Percentiles rank a stretch among this genome's conserved stretches.
These are phyloP conservation scores for Opisthocomus hoazin DNA, from an alignment of 2,113 vertebrate species.

Conservation along the genomic window DNA sequence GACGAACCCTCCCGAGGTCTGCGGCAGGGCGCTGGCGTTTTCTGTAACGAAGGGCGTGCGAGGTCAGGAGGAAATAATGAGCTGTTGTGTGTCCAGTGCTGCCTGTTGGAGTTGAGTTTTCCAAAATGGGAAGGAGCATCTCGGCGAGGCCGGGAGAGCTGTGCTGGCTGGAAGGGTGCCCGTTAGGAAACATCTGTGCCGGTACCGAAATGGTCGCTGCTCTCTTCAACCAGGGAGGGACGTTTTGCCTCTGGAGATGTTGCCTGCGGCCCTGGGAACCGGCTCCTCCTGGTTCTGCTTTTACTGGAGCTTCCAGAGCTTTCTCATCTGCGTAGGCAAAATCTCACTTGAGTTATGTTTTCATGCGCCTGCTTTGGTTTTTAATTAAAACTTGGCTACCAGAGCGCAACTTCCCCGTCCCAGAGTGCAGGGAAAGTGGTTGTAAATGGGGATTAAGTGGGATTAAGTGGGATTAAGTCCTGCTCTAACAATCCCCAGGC, in stretches of 20 bases:
- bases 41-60: fast-evolving
- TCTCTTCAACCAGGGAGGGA: neutral
- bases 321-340: neutral
- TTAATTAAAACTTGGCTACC: neutral
- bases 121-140: neutral
- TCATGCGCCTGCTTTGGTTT: neutral
- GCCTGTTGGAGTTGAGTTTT: neutral
- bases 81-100: neutral
- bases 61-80: neutral
- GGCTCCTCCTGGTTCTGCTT: neutral
- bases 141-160: neutral
- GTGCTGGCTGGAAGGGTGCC: neutral
- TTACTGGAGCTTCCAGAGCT: neutral
- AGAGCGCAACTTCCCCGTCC: neutral
- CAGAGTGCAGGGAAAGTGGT: neutral
- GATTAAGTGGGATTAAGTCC: neutral
- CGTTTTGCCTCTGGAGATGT: neutral
- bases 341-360: neutral
- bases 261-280: neutral
- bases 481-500: neutral
- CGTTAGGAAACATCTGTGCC: neutral
- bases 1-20: too few species aligned
- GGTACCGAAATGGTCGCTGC: too few species aligned
- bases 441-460: neutral
- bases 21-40: neutral